Evolutionary conservation across 2,113 vertebrate species (phyloP).

Genomic region (Leuciscus idus): DNA sequence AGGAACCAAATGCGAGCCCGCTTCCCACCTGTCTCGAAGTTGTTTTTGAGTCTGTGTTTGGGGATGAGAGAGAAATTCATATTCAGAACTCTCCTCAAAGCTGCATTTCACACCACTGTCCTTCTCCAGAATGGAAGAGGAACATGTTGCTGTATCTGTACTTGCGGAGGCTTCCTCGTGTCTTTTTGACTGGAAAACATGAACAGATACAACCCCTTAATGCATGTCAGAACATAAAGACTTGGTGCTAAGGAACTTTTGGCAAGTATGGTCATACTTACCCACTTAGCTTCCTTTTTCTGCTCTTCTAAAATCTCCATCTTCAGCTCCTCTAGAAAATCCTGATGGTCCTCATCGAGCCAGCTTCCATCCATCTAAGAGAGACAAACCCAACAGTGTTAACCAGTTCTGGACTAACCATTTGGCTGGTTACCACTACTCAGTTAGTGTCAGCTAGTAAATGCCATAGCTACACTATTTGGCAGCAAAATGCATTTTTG

Average conservation of each 20-base stretch:
- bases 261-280: constrained; percentile 62
- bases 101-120: constrained; percentile 86
- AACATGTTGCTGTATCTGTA: constrained; percentile 89
- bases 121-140: constrained; percentile 89
- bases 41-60: constrained; percentile 63
- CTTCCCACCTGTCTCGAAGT: constrained; percentile 37
- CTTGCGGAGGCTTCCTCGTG: constrained; percentile 75
- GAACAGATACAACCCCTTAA: background rate
- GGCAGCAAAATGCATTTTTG: background rate
- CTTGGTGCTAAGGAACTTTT: background rate
- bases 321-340: constrained; percentile 92
- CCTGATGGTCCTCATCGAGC: constrained; percentile 93
- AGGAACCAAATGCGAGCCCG: constrained; percentile 9
- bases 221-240: background rate
- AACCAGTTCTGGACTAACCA: background rate
- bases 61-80: constrained; percentile 76
- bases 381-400: constrained; percentile 38
- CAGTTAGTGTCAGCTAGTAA: background rate
- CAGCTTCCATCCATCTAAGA: constrained; percentile 91
- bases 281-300: constrained; percentile 84
- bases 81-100: constrained; percentile 86
- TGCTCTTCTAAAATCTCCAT: constrained; percentile 88
- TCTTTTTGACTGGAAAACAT: constrained; percentile 47
- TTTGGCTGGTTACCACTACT: background rate
- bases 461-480: background rate